Conservation (phyloP, 2,113 vertebrate species). For the Bubo scandiacus region DNA sequence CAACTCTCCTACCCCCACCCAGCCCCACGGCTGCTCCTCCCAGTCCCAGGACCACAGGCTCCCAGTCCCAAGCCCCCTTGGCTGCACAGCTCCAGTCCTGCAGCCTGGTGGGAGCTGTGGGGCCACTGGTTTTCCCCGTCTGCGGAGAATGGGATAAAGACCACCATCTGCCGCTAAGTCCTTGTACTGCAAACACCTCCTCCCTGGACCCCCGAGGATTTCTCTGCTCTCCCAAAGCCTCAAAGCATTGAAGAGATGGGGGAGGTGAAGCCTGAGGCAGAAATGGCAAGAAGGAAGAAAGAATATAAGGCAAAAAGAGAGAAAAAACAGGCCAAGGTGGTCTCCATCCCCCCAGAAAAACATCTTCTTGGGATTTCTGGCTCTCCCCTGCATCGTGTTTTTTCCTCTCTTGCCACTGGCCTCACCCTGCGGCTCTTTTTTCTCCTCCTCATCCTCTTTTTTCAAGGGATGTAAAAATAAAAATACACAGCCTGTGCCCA, state of each 20-base stretch:
- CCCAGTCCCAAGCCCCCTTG: not conserved
- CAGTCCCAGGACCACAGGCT: not conserved
- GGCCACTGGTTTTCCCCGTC: not conserved
- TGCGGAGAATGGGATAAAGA: not conserved
- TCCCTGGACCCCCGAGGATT: not conserved
- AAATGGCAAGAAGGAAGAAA: not conserved
- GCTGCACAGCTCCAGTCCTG: not conserved
- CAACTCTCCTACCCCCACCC: not conserved
- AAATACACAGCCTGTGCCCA: fast-evolving
- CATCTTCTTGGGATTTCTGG: not conserved
- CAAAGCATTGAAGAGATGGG: fast-evolving
- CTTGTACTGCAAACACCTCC: not conserved
- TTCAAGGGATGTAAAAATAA: not conserved
- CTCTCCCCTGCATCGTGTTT: fast-evolving
- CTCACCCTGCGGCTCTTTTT: not conserved
- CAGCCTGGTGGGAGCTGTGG: not conserved
- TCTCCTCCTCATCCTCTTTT: not conserved
- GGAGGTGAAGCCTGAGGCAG: not conserved
- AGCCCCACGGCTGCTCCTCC: not conserved
- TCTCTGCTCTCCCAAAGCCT: not conserved
- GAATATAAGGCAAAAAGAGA: not conserved
- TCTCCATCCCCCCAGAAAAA: not conserved
- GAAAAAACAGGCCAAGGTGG: fast-evolving
- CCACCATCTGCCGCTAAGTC: conserved; percentile 5
- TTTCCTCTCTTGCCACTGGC: no score